These are phyloP conservation scores for Microctenopoma steveboyesi DNA, from an alignment of 2,797 vertebrate species.

Conservation along the genomic window DNA sequence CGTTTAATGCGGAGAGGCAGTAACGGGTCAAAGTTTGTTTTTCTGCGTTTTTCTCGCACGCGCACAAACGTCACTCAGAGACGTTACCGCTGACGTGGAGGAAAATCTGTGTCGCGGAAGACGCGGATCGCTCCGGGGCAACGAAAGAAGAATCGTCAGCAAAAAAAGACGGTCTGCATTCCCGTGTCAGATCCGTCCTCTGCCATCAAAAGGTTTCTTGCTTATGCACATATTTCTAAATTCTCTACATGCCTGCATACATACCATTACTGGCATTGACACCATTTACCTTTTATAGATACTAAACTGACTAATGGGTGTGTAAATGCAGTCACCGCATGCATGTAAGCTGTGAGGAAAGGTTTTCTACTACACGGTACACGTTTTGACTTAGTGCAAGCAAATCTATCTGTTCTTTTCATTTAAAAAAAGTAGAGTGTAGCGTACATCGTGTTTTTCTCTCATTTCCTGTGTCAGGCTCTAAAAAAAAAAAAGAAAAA, in stretches of 20 bases:
- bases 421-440: too few relatives aligned
- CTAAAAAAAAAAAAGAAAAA: too few relatives aligned
- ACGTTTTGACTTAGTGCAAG: too few relatives aligned
- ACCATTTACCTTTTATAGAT: slow-evolving; percentile 5
- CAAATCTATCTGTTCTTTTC: too few relatives aligned
- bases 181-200: slow-evolving; percentile 12
- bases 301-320: background rate
- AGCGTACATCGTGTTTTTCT: too few relatives aligned
- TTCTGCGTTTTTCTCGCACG: slow-evolving; percentile 40
- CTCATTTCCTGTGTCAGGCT: too few relatives aligned
- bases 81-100: slow-evolving; percentile 70
- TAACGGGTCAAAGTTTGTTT: slow-evolving; percentile 79
- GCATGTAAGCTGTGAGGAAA: background rate
- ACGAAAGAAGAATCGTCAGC: slow-evolving; percentile 53
- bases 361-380: too few relatives aligned
- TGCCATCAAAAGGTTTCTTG: slow-evolving; percentile 36
- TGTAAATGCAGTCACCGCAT: background rate
- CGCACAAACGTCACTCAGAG: slow-evolving; percentile 59
- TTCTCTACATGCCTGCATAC: slow-evolving; percentile 24
- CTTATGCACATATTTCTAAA: slow-evolving; percentile 56
- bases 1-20: slow-evolving; percentile 67
- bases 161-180: slow-evolving; percentile 25
- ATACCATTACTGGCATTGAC: slow-evolving; percentile 33
- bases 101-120: slow-evolving; percentile 64
- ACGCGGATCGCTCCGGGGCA: slow-evolving; percentile 67